phyloP scores from a whole-genome alignment of 1,140 invertebrate genomes.

The Aphaenogaster ashmeadi region DNA sequence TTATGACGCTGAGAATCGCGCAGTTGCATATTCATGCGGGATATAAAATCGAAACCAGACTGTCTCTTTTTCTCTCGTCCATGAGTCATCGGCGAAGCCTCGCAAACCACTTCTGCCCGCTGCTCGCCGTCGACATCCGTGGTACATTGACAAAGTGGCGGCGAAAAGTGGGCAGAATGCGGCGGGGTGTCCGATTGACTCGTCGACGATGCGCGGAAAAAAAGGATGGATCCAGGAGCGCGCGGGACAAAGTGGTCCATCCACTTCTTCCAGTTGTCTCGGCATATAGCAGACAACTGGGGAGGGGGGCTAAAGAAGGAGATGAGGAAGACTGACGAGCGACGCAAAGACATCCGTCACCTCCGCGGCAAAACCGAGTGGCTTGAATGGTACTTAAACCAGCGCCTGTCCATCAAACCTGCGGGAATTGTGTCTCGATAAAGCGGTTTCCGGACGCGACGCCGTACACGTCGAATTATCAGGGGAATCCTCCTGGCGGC shows the following conservation, averaged over 20 bases:
- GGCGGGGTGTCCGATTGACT: constrained; percentile 85
- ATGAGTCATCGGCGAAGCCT: constrained; percentile 33
- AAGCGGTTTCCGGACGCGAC: constrained; percentile 37
- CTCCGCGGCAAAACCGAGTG: constrained; percentile 83
- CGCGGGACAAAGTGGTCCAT: constrained; percentile 85
- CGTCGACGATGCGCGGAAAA: constrained; percentile 80
- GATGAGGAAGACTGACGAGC: constrained; percentile 80
- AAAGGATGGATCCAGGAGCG: constrained; percentile 58
- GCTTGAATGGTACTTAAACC: constrained; percentile 73
- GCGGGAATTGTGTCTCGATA: constrained; percentile 50
- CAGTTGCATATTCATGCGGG: constrained; percentile 47
- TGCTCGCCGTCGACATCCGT: constrained; percentile 40
- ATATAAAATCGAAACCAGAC: constrained; percentile 51
- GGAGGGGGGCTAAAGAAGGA: not conserved
- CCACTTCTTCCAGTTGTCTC: constrained; percentile 83
- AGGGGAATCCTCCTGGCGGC: constrained; percentile 17
- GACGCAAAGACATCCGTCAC: constrained; percentile 84
- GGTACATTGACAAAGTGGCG: constrained; percentile 74
- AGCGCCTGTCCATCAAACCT: constrained; percentile 63
- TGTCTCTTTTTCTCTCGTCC: constrained; percentile 15
- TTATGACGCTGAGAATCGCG: constrained; percentile 41
- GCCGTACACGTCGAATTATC: constrained; percentile 52
- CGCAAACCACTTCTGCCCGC: constrained; percentile 36
- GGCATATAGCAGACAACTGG: not conserved
- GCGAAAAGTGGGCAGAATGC: constrained; percentile 81